Base-by-base conservation (phyloP, 2,888 invertebrate species). In the Helleia helle region DNA sequence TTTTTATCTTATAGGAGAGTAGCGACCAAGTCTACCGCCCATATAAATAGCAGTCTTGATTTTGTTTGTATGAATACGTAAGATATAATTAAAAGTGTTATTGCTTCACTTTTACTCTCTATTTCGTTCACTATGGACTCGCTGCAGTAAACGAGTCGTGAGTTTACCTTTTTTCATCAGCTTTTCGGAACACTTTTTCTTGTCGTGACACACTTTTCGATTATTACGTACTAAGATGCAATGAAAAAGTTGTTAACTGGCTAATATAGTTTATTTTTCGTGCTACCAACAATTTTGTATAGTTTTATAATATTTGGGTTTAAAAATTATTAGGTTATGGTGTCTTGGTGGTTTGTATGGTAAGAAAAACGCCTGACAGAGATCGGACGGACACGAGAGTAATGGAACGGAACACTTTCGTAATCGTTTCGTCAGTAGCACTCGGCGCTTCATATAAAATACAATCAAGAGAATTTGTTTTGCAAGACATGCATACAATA, bases 141-240 rank as follows among this genome's bases (percentile, higher is more conserved):
- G 18, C 18, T 18, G 3, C 28, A 8, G 34, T 18, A 18, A 22
- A 22, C 18, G 34, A 34, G 18, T 22, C 13, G 34, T 22, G 22
- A 1, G 12, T 8, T 11, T 3, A 17, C 11, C 34, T 38, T 30
- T 24, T 31, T 30, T 31, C 30, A 25, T 14, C 30, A 14, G 25
- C 11, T 39, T 34, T 34, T 39, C 40, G 43, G 40, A 25, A 42
- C 43, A 59, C 51, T 71, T 74, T 74, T 71, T 60, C 51, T 59
- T 56, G 55, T 63, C 59, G 61, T 71, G 79, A 65, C 76, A 73
- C 62, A 70, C 66, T 71, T 73, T 55, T 62, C 61, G 61, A 66
- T 64, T 60, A 64, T 79, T 77, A 70, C 71, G 65, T 68, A 63
- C 67, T 54, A 54, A 62, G 63, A 65, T 63, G 61, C 63, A 71